Percentiles rank a stretch among this genome's conserved stretches.
phyloP scores from a whole-genome alignment of 2,797 vertebrate species.

The Eremophila alpestris region DNA sequence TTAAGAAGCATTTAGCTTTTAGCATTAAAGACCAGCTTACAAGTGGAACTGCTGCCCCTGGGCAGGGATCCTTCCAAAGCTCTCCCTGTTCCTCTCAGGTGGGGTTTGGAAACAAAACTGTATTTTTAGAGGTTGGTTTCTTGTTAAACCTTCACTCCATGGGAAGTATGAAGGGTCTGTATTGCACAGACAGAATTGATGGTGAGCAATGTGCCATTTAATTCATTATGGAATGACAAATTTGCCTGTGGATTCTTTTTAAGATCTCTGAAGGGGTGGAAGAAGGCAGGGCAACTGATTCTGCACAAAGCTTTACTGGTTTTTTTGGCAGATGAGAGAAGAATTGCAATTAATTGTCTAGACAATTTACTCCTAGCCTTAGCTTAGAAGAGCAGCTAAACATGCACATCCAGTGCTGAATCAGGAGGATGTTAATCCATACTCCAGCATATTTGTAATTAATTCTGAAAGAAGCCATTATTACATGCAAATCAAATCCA shows the following conservation, averaged over 20 bases:
- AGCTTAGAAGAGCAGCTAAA: neutral
- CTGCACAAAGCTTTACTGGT: neutral
- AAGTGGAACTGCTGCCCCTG: neutral
- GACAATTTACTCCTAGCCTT: slow-evolving; percentile 2
- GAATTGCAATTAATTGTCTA: neutral
- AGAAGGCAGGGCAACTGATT: neutral
- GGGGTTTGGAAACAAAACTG: neutral
- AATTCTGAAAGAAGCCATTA: slow-evolving; percentile 34
- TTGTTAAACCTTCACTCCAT: neutral
- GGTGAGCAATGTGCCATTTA: neutral
- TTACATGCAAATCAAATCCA: slow-evolving; percentile 37
- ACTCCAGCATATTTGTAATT: slow-evolving; percentile 46
- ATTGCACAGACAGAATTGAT: neutral
- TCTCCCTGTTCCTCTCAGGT: neutral
- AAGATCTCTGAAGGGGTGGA: neutral
- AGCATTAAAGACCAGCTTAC: neutral
- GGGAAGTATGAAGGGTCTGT: neutral
- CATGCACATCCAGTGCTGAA: neutral
- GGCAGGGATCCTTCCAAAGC: neutral
- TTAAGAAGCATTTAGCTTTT: neutral
- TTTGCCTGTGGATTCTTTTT: neutral
- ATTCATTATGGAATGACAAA: neutral
- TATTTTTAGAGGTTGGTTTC: neutral
- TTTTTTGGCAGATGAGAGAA: neutral
- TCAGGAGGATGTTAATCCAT: slow-evolving; percentile 7